Evolutionary conservation across 2,797 vertebrate species (phyloP).

Genomic region (Eptatretus atami): DNA sequence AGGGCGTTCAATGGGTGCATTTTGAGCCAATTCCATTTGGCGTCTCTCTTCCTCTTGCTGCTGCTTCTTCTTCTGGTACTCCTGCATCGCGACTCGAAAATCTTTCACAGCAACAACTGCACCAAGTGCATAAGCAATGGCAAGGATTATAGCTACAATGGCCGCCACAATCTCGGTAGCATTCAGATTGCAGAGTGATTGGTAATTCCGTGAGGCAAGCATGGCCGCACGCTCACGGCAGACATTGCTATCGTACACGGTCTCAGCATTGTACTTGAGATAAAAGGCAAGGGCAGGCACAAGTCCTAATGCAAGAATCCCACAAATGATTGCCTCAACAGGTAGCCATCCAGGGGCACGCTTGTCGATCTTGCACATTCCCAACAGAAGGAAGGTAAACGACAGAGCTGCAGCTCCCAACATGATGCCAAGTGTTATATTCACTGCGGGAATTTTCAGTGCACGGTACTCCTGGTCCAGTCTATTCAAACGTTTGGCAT

Average conservation of each 20-base stretch:
- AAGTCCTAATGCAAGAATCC: not conserved
- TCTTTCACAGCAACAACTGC: not conserved
- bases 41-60: too few relatives aligned
- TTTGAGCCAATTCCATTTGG: too few relatives aligned
- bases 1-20: too few relatives aligned
- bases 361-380: not conserved
- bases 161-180: slow-evolving; percentile 3
- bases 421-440: not conserved
- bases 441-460: slow-evolving; percentile 3
- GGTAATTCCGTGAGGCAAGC: slow-evolving; percentile 1
- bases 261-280: not conserved
- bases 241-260: not conserved
- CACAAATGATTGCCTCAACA: slow-evolving; percentile 1
- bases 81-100: not conserved
- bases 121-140: not conserved
- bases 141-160: not conserved
- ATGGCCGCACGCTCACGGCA: not conserved
- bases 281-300: slow-evolving; percentile 1
- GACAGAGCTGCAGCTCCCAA: not conserved
- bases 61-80: too few relatives aligned
- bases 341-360: not conserved
- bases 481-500: not conserved
- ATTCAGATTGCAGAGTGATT: not conserved
- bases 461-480: not conserved
- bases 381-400: not conserved